phyloP scores from a whole-genome alignment of 2,888 invertebrate genomes.

The Stenchaetothrips biformis region DNA sequence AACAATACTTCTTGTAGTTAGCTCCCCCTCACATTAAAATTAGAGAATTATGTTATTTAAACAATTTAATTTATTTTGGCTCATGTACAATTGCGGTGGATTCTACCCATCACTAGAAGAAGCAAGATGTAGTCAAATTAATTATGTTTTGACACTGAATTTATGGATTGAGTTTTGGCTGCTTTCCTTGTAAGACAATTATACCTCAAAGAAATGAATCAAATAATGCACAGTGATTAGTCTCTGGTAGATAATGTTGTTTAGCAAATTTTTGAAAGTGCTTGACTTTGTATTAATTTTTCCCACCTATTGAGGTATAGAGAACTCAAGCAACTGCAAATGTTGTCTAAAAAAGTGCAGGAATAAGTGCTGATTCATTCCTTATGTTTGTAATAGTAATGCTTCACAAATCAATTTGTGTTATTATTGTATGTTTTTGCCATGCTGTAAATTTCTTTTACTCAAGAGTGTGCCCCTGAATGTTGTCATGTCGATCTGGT shows the following conservation, averaged over 20 bases:
- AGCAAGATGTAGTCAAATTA: too few species aligned
- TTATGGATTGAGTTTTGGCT: neutral
- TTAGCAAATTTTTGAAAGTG: neutral
- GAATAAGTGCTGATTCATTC: slow-evolving; percentile 1
- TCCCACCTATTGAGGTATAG: neutral
- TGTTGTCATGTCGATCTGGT: too few species aligned
- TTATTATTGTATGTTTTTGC: neutral
- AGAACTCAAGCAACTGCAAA: neutral
- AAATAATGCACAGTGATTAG: neutral
- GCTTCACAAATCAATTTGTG: neutral
- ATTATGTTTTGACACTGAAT: neutral
- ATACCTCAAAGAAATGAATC: neutral
- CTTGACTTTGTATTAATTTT: neutral
- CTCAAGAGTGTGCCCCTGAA: too few species aligned
- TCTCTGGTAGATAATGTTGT: neutral
- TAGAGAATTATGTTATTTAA: neutral
- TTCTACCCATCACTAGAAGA: neutral
- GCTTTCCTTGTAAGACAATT: neutral
- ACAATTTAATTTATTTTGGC: neutral
- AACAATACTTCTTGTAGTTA: neutral
- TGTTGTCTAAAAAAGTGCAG: neutral
- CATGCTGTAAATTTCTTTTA: neutral
- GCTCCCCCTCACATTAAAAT: neutral
- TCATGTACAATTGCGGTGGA: neutral
- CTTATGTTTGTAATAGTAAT: neutral